A percentile compares a stretch with the other conserved stretches of the same genome.
phyloP scores from a whole-genome alignment of 2,113 vertebrate species.

The Typhlomys cinereus region DNA sequence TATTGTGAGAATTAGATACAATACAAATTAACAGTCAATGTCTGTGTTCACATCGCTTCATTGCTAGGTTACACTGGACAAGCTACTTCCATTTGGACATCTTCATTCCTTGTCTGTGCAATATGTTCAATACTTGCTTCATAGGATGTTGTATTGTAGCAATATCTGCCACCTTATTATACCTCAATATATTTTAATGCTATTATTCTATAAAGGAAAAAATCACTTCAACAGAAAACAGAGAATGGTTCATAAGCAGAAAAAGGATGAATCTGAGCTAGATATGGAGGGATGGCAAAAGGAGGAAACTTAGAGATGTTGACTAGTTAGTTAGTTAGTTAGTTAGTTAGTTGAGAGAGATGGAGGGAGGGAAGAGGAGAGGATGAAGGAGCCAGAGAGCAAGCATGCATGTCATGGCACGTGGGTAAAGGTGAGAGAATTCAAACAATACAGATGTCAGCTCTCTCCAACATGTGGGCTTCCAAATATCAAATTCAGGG shows the following conservation, averaged over 20 bases:
- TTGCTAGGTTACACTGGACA: not conserved
- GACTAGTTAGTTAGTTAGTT: too few species aligned
- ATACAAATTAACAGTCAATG: not conserved
- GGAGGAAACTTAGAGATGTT: not conserved
- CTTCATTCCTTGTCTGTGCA: not conserved
- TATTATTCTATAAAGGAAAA: not conserved
- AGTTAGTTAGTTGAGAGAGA: too few species aligned
- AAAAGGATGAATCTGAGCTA: not conserved
- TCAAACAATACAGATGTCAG: too few species aligned
- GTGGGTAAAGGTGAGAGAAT: too few species aligned
- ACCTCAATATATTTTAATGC: not conserved
- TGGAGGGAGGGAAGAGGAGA: too few species aligned
- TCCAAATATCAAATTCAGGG: too few species aligned
- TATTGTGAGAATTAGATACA: not conserved
- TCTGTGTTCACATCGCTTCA: not conserved
- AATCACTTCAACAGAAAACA: not conserved
- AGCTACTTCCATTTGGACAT: not conserved
- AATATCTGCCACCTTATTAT: not conserved
- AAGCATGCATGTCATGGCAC: too few species aligned
- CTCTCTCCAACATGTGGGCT: too few species aligned
- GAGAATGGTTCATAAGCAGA: not conserved
- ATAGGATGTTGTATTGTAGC: not conserved
- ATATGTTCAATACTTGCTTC: not conserved
- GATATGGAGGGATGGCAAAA: not conserved
- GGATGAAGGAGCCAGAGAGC: too few species aligned